These are phyloP conservation scores for Eupithecia subumbrata DNA, from an alignment of 2,888 invertebrate genomes.

Conservation along the genomic window DNA sequence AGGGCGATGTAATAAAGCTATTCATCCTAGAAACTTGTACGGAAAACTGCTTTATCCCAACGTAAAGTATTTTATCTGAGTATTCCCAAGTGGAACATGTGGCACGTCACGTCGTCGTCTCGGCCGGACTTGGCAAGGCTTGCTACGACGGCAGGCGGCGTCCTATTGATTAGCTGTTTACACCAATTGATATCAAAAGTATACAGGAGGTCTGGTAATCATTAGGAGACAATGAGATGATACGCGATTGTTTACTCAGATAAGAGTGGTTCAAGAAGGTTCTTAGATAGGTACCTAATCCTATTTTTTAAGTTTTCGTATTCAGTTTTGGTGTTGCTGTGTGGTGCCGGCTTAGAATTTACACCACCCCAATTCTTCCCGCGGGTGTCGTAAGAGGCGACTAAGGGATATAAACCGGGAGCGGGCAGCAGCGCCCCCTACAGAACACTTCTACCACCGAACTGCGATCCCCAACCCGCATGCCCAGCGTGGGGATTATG, in stretches of 20 bases:
- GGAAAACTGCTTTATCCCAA: slow-evolving; percentile 4
- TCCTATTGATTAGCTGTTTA: not conserved
- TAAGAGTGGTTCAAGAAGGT: not conserved
- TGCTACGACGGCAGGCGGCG: not conserved
- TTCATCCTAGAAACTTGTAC: not conserved
- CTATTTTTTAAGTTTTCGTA: too few species aligned
- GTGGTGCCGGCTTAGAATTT: too few species aligned
- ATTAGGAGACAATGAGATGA: not conserved
- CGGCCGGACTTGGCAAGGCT: not conserved
- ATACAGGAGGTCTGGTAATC: not conserved
- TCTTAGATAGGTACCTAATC: not conserved
- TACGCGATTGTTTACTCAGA: not conserved
- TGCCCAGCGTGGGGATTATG: too few species aligned
- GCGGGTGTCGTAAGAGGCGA: too few species aligned
- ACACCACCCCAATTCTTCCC: too few species aligned
- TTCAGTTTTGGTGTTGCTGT: too few species aligned
- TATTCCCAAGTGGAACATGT: slow-evolving; percentile 2
- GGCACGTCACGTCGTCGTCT: slow-evolving; percentile 1
- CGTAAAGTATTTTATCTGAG: not conserved
- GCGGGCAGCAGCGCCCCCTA: too few species aligned
- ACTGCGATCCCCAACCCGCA: too few species aligned
- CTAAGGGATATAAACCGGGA: too few species aligned
- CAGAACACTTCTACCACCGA: too few species aligned
- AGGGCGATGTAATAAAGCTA: not conserved
- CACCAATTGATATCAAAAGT: not conserved